A percentile compares a stretch with the other conserved stretches of the same genome.
Evolutionary conservation across 1,140 invertebrate species (phyloP).

Genomic region (Cyphomyrmex costatus): DNA sequence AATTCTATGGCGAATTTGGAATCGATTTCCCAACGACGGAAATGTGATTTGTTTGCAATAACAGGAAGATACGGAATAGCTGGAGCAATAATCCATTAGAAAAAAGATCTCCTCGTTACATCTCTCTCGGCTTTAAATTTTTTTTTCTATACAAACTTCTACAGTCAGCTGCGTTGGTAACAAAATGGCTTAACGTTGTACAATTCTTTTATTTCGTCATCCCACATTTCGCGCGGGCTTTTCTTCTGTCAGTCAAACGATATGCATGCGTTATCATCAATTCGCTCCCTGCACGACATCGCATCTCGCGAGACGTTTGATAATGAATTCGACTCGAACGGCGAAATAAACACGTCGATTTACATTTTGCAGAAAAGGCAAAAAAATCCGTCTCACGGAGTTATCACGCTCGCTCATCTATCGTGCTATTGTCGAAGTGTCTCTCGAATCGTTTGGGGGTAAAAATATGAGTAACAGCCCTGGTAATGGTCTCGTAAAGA

Average conservation of each 20-base stretch:
- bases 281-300: background rate
- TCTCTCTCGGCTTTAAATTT: background rate
- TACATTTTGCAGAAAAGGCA: constrained; percentile 19
- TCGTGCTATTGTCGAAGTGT: constrained; percentile 66
- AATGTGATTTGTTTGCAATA: constrained; percentile 40
- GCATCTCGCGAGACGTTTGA: constrained; percentile 16
- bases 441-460: constrained; percentile 66
- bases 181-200: background rate
- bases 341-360: constrained; percentile 8
- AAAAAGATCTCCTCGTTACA: background rate
- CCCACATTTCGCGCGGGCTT: no score
- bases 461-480: constrained; percentile 77
- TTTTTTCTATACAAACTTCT: background rate
- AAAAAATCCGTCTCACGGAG: constrained; percentile 5
- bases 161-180: background rate
- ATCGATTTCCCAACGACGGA: constrained; percentile 25
- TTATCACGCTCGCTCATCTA: constrained; percentile 42
- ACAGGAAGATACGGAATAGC: constrained; percentile 4
- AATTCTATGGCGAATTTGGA: constrained; percentile 39
- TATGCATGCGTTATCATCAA: no score
- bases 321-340: background rate
- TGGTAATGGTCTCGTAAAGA: constrained; percentile 78
- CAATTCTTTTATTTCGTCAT: background rate
- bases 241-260: background rate
- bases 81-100: background rate